A percentile compares a stretch with the other conserved stretches of the same genome.
phyloP scores from a whole-genome alignment of 2,113 vertebrate genomes.

The Shinisaurus crocodilurus region DNA sequence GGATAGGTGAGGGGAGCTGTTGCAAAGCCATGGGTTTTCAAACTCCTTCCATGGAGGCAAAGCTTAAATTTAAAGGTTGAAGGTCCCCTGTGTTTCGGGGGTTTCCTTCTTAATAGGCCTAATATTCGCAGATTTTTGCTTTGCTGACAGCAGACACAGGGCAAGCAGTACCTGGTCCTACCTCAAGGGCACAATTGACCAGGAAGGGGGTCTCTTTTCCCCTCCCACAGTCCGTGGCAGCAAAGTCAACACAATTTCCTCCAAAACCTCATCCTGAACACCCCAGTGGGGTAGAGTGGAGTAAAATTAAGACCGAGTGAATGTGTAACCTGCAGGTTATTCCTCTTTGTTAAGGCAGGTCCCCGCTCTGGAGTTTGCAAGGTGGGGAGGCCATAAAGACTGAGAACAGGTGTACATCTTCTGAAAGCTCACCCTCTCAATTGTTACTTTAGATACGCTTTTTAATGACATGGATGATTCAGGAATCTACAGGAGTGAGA shows the following conservation, averaged over 20 bases:
- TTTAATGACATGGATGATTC: constrained; percentile 30
- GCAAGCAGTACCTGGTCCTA: not conserved
- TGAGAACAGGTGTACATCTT: not conserved
- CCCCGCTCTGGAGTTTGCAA: not conserved
- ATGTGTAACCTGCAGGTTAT: not conserved
- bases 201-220: not conserved
- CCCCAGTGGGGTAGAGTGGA: not conserved
- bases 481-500: constrained; percentile 20
- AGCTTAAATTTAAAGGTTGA: constrained; percentile 1
- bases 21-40: not conserved
- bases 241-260: not conserved
- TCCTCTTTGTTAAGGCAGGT: not conserved
- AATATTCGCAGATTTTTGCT: not conserved
- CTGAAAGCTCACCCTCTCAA: not conserved
- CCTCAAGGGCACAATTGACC: not conserved
- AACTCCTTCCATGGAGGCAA: constrained; percentile 36
- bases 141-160: not conserved
- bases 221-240: not conserved
- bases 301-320: not conserved
- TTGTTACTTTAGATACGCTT: not conserved
- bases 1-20: not conserved
- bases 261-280: not conserved
- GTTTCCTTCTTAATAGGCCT: not conserved
- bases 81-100: too few species aligned
- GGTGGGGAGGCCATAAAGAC: too few species aligned